Evolutionary conservation across 2,888 invertebrate species (phyloP).

Genomic region (Chloroclysta siterata): DNA sequence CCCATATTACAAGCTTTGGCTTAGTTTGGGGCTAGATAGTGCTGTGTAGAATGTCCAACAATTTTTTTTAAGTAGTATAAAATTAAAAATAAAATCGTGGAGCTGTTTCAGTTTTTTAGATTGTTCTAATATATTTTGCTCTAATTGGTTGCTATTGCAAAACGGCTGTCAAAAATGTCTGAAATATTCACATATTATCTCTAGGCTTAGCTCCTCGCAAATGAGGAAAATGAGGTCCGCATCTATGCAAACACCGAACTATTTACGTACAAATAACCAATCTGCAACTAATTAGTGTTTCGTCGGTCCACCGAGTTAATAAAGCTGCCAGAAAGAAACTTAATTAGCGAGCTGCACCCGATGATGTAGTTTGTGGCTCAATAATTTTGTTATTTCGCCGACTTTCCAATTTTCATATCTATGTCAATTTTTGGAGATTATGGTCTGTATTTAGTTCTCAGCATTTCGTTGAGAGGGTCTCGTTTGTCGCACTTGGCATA

Average conservation of each 20-base stretch:
- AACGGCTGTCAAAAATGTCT: not conserved
- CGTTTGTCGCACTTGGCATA: no score
- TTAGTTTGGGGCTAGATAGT: no score
- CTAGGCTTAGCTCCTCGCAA: not conserved
- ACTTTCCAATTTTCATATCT: no score
- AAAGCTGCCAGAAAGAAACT: conserved; percentile 44
- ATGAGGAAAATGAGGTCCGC: conserved; percentile 1
- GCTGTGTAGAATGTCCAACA: no score
- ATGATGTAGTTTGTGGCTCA: conserved; percentile 47
- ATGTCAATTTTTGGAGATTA: no score
- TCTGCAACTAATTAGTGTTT: conserved; percentile 24
- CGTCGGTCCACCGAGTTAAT: conserved; percentile 40
- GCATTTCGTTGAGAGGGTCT: no score
- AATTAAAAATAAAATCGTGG: no score
- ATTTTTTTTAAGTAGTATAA: no score
- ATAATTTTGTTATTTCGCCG: conserved; percentile 11
- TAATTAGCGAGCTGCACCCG: conserved; percentile 50
- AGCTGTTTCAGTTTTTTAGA: no score
- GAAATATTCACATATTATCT: not conserved
- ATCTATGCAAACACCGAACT: not conserved
- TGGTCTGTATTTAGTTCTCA: no score
- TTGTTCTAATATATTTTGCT: no score
- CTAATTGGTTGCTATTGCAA: not conserved
- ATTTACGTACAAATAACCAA: conserved; percentile 6
- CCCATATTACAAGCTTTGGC: no score